Conservation (phyloP, 1,140 invertebrate species). For the Drosophila setifemur region DNA sequence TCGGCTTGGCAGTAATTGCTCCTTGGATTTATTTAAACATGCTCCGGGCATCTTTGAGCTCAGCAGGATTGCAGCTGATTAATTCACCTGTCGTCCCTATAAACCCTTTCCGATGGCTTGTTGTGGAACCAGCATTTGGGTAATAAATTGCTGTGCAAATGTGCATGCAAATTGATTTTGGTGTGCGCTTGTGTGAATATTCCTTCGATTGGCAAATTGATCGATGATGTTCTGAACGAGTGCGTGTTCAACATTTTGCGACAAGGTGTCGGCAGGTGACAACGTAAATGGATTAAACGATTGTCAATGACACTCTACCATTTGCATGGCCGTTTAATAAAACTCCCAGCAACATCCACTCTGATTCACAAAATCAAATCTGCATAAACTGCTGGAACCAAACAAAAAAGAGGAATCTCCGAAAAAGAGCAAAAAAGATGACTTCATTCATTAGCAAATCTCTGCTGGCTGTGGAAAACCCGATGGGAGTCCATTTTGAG, state of each 20-base stretch:
- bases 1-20: slow-evolving; percentile 38
- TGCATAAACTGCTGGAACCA: background rate
- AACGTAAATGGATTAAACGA: slow-evolving; percentile 20
- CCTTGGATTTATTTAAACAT: slow-evolving; percentile 25
- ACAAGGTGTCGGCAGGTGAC: slow-evolving; percentile 22
- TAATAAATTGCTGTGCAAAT: slow-evolving; percentile 33
- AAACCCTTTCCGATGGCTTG: background rate
- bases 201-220: slow-evolving; percentile 16
- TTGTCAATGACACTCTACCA: slow-evolving; percentile 1
- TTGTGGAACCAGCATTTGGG: background rate
- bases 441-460: slow-evolving; percentile 35
- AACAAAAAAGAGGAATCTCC: background rate
- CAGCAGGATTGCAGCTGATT: slow-evolving; percentile 13
- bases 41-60: background rate
- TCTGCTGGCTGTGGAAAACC: background rate
- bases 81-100: slow-evolving; percentile 7
- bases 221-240: background rate
- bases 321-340: background rate
- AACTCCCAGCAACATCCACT: background rate
- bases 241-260: slow-evolving; percentile 15
- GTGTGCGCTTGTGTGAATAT: background rate
- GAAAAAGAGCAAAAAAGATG: background rate
- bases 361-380: slow-evolving; percentile 9
- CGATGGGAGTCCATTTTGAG: background rate
- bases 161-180: slow-evolving; percentile 14